Evolutionary conservation across 2,797 vertebrate genomes (phyloP).

Genomic region (Sebastes taczanowskii): DNA sequence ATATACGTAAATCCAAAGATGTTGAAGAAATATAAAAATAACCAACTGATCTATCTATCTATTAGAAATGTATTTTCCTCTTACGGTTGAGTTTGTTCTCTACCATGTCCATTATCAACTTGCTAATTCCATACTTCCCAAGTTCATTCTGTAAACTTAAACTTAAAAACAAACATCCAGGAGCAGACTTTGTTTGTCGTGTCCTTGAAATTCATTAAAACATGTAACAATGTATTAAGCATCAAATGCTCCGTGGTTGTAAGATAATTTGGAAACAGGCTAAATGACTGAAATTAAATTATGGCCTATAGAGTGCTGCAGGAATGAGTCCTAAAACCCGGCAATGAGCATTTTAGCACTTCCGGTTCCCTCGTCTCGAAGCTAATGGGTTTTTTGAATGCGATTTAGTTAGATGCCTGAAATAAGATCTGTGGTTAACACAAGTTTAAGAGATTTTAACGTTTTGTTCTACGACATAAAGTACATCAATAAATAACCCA

Average conservation of each 20-base stretch:
- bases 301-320: not conserved
- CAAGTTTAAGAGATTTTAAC: too few species aligned
- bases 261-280: not conserved
- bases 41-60: not conserved
- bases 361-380: not conserved
- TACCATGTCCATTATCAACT: not conserved
- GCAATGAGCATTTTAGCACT: too few species aligned
- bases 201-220: not conserved
- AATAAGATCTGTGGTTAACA: too few species aligned
- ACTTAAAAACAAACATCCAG: not conserved
- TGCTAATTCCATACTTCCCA: not conserved
- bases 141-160: not conserved
- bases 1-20: not conserved
- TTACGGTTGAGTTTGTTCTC: not conserved
- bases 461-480: too few species aligned
- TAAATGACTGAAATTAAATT: not conserved
- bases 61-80: not conserved
- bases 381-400: too few species aligned
- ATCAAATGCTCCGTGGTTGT: not conserved
- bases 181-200: not conserved
- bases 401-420: too few species aligned
- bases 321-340: too few species aligned
- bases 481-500: too few species aligned
- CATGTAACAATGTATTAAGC: not conserved
- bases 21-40: not conserved